These are phyloP conservation scores for Tauraco erythrolophus DNA, from an alignment of 2,113 vertebrate species.

Conservation along the genomic window DNA sequence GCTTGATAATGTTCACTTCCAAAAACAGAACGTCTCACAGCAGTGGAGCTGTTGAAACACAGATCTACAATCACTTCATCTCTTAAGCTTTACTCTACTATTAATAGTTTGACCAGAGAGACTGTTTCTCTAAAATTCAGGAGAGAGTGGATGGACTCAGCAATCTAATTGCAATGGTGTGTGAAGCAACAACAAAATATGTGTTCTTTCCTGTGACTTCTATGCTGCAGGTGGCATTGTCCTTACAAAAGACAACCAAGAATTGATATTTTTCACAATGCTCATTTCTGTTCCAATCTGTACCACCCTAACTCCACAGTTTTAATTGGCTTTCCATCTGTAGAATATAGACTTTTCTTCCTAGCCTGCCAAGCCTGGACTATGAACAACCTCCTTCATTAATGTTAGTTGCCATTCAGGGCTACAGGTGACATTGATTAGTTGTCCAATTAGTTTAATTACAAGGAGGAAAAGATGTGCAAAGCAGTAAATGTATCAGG, in stretches of 20 bases:
- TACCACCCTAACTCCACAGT: background rate
- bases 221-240: background rate
- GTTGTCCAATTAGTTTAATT: conserved; percentile 56
- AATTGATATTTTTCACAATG: background rate
- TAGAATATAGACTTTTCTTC: conserved; percentile 9
- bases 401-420: conserved; percentile 40
- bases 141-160: background rate
- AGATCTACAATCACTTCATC: background rate
- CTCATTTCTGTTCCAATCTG: background rate
- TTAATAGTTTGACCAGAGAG: background rate
- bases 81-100: background rate
- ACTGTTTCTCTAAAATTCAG: background rate
- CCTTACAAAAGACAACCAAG: background rate
- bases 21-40: conserved; percentile 6
- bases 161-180: background rate
- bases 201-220: background rate
- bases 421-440: conserved; percentile 36
- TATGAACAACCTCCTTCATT: conserved; percentile 20
- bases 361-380: background rate
- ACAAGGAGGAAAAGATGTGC: conserved; percentile 9
- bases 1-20: conserved; percentile 7
- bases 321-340: conserved; percentile 32
- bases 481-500: background rate
- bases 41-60: background rate
- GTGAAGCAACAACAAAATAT: background rate